phyloP scores from a whole-genome alignment of 2,888 invertebrate genomes.

The Drosophila rubida region DNA sequence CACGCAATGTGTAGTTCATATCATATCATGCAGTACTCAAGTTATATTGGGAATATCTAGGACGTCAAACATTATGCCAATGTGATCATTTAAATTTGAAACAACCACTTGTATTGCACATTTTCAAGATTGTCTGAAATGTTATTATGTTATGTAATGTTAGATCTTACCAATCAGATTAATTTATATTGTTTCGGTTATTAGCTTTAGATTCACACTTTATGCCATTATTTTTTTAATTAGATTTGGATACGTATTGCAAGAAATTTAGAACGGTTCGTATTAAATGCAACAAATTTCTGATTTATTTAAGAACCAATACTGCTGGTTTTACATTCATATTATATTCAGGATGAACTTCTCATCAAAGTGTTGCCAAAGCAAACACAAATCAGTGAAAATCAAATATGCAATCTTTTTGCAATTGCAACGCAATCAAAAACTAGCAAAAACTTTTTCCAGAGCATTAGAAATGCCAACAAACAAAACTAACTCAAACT shows the following conservation, averaged over 20 bases:
- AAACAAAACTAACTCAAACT: slow-evolving; percentile 61
- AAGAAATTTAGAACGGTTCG: slow-evolving; percentile 4
- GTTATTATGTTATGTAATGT: too few relatives aligned
- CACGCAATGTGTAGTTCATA: slow-evolving; percentile 46
- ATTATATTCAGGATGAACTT: slow-evolving; percentile 48
- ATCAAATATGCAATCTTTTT: slow-evolving; percentile 65
- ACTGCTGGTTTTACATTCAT: slow-evolving; percentile 44
- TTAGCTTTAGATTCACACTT: too few relatives aligned
- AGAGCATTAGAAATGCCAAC: slow-evolving; percentile 58
- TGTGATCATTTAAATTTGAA: too few relatives aligned
- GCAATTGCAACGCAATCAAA: slow-evolving; percentile 54
- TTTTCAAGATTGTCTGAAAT: too few relatives aligned
- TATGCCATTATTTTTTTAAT: too few relatives aligned
- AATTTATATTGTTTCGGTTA: too few relatives aligned
- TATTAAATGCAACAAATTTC: slow-evolving; percentile 18
- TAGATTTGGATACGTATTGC: slow-evolving; percentile 48
- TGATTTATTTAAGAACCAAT: slow-evolving; percentile 20
- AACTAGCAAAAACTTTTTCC: slow-evolving; percentile 50
- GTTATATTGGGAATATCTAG: too few relatives aligned
- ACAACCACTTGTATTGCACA: too few relatives aligned
- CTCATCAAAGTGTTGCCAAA: slow-evolving; percentile 37
- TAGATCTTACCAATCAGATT: too few relatives aligned
- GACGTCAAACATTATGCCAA: too few relatives aligned
- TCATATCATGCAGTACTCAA: neutral
- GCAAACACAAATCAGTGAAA: slow-evolving; percentile 54